A percentile compares a stretch with the other conserved stretches of the same genome.
Evolutionary conservation across 2,113 vertebrate genomes (phyloP).

Genomic region (Cebidichthys violaceus): DNA sequence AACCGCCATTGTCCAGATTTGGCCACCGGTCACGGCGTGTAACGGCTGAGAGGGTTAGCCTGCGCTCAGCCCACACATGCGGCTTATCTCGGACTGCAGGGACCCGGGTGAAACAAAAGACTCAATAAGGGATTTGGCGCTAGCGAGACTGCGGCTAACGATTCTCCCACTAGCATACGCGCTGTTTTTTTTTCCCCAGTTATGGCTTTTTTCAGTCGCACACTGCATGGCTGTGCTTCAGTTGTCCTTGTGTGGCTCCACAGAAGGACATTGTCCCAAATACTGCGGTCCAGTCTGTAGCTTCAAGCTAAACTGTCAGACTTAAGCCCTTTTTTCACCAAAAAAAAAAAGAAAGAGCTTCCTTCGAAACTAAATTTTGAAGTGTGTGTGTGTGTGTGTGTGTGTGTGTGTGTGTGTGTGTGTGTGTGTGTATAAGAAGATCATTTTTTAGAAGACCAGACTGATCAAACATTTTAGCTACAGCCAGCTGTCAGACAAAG

Average conservation of each 20-base stretch:
- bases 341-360: too few relatives aligned
- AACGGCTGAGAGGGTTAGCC: conserved; percentile 60
- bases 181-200: too few relatives aligned
- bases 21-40: conserved; percentile 40
- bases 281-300: background rate
- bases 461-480: background rate
- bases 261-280: background rate
- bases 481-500: background rate
- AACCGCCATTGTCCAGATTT: conserved; percentile 53
- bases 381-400: too few relatives aligned
- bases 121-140: conserved; percentile 60
- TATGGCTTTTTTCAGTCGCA: conserved; percentile 36
- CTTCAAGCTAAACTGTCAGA: background rate
- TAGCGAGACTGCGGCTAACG: conserved; percentile 41
- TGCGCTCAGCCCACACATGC: conserved; percentile 52
- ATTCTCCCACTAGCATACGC: conserved; percentile 31
- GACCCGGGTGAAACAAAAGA: conserved; percentile 60
- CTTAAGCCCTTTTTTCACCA: background rate
- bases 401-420: too few relatives aligned
- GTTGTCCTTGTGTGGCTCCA: conserved; percentile 7
- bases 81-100: conserved; percentile 71
- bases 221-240: background rate
- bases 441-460: background rate
- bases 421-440: too few relatives aligned
- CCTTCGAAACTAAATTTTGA: too few relatives aligned